A percentile compares a stretch with the other conserved stretches of the same genome.
These are phyloP conservation scores for Chanos chanos DNA, from an alignment of 2,797 vertebrate genomes.

Conservation along the genomic window DNA sequence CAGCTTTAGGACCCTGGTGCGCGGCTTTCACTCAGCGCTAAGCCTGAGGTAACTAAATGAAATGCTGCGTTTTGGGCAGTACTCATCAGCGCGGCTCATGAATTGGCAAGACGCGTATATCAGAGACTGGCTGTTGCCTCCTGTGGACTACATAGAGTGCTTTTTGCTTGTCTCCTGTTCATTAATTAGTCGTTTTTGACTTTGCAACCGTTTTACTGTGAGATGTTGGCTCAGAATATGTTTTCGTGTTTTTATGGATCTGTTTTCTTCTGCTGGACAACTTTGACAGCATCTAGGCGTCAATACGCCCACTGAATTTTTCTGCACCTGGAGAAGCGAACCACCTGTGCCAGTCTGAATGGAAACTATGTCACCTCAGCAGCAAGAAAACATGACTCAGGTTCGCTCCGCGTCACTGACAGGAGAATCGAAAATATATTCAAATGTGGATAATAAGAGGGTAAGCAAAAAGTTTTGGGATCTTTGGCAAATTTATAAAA, in stretches of 20 bases:
- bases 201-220: background rate
- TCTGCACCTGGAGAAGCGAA: constrained; percentile 28
- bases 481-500: background rate
- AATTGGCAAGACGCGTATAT: background rate
- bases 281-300: too few species aligned
- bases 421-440: constrained; percentile 68
- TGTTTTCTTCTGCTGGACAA: background rate
- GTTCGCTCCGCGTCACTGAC: constrained; percentile 79
- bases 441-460: constrained; percentile 63
- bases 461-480: constrained; percentile 48
- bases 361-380: constrained; percentile 92
- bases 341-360: constrained; percentile 67
- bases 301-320: constrained; percentile 6
- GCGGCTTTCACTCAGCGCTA: background rate
- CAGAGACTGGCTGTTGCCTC: background rate
- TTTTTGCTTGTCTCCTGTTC: too few species aligned
- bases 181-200: background rate
- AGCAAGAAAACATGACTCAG: constrained; percentile 80
- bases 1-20: constrained; percentile 29
- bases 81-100: background rate
- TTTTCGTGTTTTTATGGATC: background rate
- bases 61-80: background rate
- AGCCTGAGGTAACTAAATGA: background rate
- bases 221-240: background rate
- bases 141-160: background rate